Conservation (phyloP, 2,797 vertebrate species). For the Periparus ater region DNA sequence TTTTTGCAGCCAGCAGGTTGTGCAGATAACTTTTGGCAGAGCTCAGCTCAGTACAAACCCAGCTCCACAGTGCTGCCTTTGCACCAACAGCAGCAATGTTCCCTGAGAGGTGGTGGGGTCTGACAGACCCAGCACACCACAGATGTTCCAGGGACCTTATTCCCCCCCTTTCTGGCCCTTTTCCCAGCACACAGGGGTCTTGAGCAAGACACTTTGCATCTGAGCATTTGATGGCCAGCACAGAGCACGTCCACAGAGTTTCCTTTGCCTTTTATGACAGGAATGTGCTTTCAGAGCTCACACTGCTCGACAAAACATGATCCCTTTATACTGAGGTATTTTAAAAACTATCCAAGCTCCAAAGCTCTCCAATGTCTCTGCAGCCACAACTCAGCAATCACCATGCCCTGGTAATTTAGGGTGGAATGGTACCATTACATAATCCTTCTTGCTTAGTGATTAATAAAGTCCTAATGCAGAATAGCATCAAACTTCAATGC, state of each 20-base stretch:
- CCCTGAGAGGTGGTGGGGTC: not conserved
- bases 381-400: not conserved
- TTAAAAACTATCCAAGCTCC: not conserved
- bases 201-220: not conserved
- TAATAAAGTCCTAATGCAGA: not conserved
- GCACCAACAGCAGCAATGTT: not conserved
- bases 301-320: not conserved
- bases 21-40: not conserved
- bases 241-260: rapidly evolving
- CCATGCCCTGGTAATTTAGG: not conserved
- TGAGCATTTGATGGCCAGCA: not conserved
- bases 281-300: not conserved
- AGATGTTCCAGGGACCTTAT: not conserved
- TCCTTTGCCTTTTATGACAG: not conserved
- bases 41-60: not conserved
- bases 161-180: not conserved
- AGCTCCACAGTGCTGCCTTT: rapidly evolving
- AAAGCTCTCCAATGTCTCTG: not conserved
- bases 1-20: not conserved
- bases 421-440: not conserved
- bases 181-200: not conserved
- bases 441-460: not conserved
- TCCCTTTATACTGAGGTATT: not conserved
- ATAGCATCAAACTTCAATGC: not conserved
- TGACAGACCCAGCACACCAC: not conserved